Conservation (phyloP, 2,888 invertebrate species). For the Dicyrtoma fusca region DNA sequence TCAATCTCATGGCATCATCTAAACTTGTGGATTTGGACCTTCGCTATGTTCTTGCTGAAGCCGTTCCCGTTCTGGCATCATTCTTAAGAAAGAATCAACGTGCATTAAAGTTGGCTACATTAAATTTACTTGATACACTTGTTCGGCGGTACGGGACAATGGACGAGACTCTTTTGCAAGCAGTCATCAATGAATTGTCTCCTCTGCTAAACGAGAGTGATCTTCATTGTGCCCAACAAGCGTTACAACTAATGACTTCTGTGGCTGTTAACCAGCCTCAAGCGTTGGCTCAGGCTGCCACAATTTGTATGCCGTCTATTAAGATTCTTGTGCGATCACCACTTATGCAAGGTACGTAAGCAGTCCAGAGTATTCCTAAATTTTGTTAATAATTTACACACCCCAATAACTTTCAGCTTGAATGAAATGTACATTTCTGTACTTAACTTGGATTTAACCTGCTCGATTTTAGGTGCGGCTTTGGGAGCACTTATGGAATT, state of each 20-base stretch:
- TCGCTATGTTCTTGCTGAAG: slow-evolving; percentile 69
- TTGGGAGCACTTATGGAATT: slow-evolving; percentile 88
- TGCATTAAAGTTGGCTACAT: slow-evolving; percentile 86
- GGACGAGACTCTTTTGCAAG: slow-evolving; percentile 48
- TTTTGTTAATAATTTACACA: too few relatives aligned
- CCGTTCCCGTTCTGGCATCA: slow-evolving; percentile 87
- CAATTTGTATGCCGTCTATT: slow-evolving; percentile 81
- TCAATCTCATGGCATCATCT: slow-evolving; percentile 91
- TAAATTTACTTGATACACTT: slow-evolving; percentile 85
- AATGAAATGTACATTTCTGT: too few relatives aligned
- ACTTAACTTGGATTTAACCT: neutral
- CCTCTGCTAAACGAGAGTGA: slow-evolving; percentile 91
- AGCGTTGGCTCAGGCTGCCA: slow-evolving; percentile 72
- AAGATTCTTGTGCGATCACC: slow-evolving; percentile 86
- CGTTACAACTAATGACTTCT: slow-evolving; percentile 79
- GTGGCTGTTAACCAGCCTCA: slow-evolving; percentile 78
- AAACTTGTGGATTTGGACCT: slow-evolving; percentile 64
- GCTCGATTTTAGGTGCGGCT: slow-evolving; percentile 73
- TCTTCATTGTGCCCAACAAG: slow-evolving; percentile 93
- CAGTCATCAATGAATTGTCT: slow-evolving; percentile 68
- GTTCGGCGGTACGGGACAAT: slow-evolving; percentile 62
- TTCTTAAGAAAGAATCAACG: slow-evolving; percentile 96
- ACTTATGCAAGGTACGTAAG: slow-evolving; percentile 80
- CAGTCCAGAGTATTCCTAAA: too few relatives aligned
- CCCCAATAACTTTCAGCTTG: too few relatives aligned